Base-by-base conservation (phyloP, 64 coral and sea anemone genomes). In the Orbicella faveolata region DNA sequence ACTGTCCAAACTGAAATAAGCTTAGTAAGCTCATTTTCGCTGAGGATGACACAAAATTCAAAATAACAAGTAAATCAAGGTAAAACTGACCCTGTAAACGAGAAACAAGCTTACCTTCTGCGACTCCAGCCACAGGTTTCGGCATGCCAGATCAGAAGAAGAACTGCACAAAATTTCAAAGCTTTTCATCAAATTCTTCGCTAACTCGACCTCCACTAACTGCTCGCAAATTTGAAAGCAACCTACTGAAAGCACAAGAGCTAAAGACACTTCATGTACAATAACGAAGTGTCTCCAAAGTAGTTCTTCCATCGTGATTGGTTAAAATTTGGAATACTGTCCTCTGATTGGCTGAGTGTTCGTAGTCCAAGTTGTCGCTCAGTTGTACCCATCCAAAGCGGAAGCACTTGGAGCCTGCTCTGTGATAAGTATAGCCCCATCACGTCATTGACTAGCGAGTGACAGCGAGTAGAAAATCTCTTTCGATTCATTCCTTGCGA, bases 331-430 rank as follows among this genome's bases (percentile, higher is more conserved):
- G 25, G 48, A 54, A 34, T 33, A 3, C 77, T 79, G 21, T 33
- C 77, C 2, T 79, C 48, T 61, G 77, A 70, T 53, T 70, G 36
- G 81, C 63, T 67, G 4, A 68, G 6, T 20, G 35, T 17, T 84
- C 20, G 11, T 59, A 17, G 35, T 51, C 75, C 75, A 20, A 62
- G 2, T 82, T 30, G 30, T 30, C n/a, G n/a, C 30, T 30, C 30
- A 30, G 30, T 30, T 85, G 82, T 85, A 85, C 82, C 36, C 64
- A 23, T 73, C 63, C 82, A 85, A 85, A 72, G 3, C 64, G 82
- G 82, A 85, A 85, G 63, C n/a, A 7, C 21, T 25, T 25, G 21
- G 1, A 11, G 6, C 10, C 20, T 6, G 8, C 0, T 10, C 8
- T 2, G 18, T 16, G 9, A 44, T 85, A 72, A 85, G 73, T 51